These are phyloP conservation scores for Branchellion lobata DNA, from an alignment of 2,888 invertebrate genomes.

Conservation along the genomic window DNA sequence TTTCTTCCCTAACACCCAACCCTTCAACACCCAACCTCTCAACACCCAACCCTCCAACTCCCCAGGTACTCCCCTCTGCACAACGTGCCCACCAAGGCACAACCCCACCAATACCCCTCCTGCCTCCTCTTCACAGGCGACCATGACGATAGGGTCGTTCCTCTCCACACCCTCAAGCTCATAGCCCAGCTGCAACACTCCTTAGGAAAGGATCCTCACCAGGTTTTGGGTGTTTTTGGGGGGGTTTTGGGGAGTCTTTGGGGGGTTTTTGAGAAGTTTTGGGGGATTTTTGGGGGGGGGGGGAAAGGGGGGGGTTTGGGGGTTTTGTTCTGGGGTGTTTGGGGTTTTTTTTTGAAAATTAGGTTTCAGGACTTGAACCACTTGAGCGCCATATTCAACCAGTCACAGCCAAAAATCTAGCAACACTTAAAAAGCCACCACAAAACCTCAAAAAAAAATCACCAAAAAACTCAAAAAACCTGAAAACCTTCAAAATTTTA, in stretches of 20 bases:
- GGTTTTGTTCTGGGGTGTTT: not conserved
- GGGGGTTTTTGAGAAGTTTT: no score
- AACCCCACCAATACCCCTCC: slow-evolving; percentile 77
- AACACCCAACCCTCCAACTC: not conserved
- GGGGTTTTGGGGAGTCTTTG: no score
- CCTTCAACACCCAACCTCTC: not conserved
- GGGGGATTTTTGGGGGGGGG: not conserved
- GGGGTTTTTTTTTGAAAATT: no score
- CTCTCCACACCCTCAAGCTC: slow-evolving; percentile 92
- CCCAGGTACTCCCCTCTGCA: slow-evolving; percentile 82
- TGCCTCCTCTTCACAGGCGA: slow-evolving; percentile 89
- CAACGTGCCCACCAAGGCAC: slow-evolving; percentile 70
- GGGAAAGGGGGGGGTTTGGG: not conserved
- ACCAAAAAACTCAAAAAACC: no score
- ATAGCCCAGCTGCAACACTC: slow-evolving; percentile 84
- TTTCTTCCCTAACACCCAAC: not conserved
- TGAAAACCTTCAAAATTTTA: no score
- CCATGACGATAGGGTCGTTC: slow-evolving; percentile 97
- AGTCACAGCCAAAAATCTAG: no score
- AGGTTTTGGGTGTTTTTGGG: no score
- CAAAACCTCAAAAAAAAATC: no score
- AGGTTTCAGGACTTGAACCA: no score
- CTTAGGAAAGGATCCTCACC: slow-evolving; percentile 68
- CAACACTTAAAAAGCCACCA: no score
- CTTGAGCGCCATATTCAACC: no score